These are phyloP conservation scores for Neoascia interrupta DNA, from an alignment of 2,888 invertebrate genomes.

Conservation along the genomic window DNA sequence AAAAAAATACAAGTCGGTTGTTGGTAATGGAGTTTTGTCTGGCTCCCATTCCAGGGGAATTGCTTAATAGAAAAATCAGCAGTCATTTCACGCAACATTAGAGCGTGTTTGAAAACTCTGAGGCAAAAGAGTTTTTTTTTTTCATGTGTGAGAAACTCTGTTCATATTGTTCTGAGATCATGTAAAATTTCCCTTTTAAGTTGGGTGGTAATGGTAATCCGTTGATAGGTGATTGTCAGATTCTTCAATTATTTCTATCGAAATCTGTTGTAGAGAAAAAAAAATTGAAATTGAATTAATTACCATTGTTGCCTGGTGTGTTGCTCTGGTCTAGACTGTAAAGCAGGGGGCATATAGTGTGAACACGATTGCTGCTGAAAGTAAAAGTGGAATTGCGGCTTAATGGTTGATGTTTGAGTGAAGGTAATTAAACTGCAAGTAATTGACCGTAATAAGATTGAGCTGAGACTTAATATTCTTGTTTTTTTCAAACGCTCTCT, in stretches of 20 bases:
- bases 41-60: constrained; percentile 65
- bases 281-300: constrained; percentile 17
- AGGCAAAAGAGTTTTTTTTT: constrained; percentile 5
- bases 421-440: constrained; percentile 12
- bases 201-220: constrained; percentile 22
- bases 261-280: not conserved
- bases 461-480: not conserved
- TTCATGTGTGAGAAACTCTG: constrained; percentile 3
- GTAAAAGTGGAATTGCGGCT: constrained; percentile 54
- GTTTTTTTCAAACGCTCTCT: not conserved
- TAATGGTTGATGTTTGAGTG: constrained; percentile 13
- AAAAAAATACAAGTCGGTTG: constrained; percentile 3
- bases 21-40: constrained; percentile 61
- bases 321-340: constrained; percentile 15
- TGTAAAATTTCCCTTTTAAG: constrained; percentile 36
- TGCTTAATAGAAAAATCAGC: constrained; percentile 67
- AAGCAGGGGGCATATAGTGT: not conserved
- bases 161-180: constrained; percentile 18
- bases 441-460: constrained; percentile 12
- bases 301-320: constrained; percentile 2
- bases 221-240: constrained; percentile 5
- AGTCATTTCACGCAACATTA: constrained; percentile 68
- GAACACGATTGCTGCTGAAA: constrained; percentile 19
- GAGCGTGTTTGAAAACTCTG: constrained; percentile 19
- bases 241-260: constrained; percentile 23